Base-by-base conservation (phyloP, 1,140 invertebrate genomes). In the Trissolcus basalis region DNA sequence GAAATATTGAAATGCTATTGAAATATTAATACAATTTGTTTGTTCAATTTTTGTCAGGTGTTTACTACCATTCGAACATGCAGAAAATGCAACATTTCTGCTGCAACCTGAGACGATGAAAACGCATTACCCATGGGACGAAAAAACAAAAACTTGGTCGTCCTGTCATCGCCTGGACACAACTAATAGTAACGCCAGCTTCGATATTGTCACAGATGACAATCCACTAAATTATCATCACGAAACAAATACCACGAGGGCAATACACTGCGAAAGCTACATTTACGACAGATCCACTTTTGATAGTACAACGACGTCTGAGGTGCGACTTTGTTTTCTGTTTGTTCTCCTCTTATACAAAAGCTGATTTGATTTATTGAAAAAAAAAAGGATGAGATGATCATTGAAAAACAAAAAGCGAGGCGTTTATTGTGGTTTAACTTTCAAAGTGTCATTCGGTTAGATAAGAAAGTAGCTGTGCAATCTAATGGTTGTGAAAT, bases 231-330 rank as follows among this genome's bases (percentile, higher is more conserved):
- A 51, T 65, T 51, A 61, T 61, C 56, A 60, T 68, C 36, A 32
- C 14, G 35, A 49, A 53, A 58, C 51, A 41, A 76, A 78, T 48
- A 44, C 14, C 9, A 51, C 49, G 9, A 58, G 71, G 14, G 11
- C 11, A 12, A 56, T 64, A 44, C 53, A 48, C 1, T 93, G 93
- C 79, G 79, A 89, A n/a, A 69, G 82, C n/a, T 93, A 90, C 80
- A 86, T 94, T 19, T 94, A 91, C 78, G 91, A 93, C 77, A 86
- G 80, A 32, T 87, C 86, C 13, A 88, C 86, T 60, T 92, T 92
- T 76, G 78, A 89, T 69, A 91, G 90, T 67, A 93, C 91, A 70
- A 90, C 91, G 15, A 90, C 91, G 12, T 92, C 90, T 16, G 92
- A 93, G 83, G 91, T 92, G 88, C 32, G 19, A 65, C 15, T 53